Percentiles rank a stretch among this genome's conserved stretches.
These are phyloP conservation scores for Zaprionus camerounensis DNA, from an alignment of 1,140 invertebrate species.

Conservation along the genomic window DNA sequence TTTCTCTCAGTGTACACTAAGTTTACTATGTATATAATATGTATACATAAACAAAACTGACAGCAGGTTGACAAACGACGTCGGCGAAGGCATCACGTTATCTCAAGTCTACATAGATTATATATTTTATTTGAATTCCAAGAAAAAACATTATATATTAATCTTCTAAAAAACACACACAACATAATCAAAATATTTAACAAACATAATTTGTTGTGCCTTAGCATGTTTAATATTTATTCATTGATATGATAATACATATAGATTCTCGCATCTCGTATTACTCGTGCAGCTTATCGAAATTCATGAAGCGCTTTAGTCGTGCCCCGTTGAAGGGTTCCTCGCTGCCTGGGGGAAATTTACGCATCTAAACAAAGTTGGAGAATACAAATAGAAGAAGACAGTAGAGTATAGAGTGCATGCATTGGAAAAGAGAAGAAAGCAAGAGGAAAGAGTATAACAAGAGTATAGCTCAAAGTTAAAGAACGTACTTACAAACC, in stretches of 20 bases:
- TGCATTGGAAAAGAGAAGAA: slow-evolving; percentile 3
- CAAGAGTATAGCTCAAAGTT: background rate
- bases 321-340: slow-evolving; percentile 85
- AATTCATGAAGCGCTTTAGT: slow-evolving; percentile 85
- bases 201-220: background rate
- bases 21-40: background rate
- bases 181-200: background rate
- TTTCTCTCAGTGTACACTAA: background rate
- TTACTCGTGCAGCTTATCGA: slow-evolving; percentile 66
- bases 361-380: slow-evolving; percentile 85
- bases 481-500: slow-evolving; percentile 19
- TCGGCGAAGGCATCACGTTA: background rate
- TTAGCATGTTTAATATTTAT: background rate
- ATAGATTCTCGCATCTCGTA: background rate
- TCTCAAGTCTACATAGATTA: background rate
- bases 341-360: slow-evolving; percentile 87
- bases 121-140: slow-evolving; percentile 16
- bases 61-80: slow-evolving; percentile 8
- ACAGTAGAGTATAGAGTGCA: background rate
- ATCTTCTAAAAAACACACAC: background rate
- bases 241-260: slow-evolving; percentile 3
- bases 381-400: slow-evolving; percentile 21
- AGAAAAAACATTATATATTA: slow-evolving; percentile 18
- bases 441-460: background rate
- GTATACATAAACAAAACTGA: background rate